Evolutionary conservation across 1,140 invertebrate genomes (phyloP).

Genomic region (Palaemon carinicauda): DNA sequence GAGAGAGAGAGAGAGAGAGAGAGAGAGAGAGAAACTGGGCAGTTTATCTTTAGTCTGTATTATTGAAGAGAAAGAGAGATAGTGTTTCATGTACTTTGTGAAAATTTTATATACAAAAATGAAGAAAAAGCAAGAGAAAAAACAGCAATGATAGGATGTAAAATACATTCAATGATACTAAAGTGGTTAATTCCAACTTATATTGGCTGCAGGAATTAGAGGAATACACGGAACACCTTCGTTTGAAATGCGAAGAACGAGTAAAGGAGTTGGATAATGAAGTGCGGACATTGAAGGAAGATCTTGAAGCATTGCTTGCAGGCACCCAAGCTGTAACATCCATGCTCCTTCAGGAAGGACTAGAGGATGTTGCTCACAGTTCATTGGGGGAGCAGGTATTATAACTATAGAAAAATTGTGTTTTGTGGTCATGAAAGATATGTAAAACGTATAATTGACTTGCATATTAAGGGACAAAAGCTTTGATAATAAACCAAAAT

Average conservation of each 20-base stretch:
- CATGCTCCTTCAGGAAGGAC: conserved; percentile 58
- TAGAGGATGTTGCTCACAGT: conserved; percentile 58
- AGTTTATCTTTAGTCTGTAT: too few species aligned
- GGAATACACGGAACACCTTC: conserved; percentile 63
- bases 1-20: too few species aligned
- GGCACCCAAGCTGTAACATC: conserved; percentile 58
- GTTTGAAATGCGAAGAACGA: conserved; percentile 62
- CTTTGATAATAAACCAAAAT: background rate
- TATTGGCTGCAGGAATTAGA: conserved; percentile 62
- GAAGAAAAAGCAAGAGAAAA: too few species aligned
- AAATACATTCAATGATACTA: too few species aligned
- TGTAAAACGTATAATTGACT: too few species aligned
- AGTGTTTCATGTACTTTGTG: too few species aligned
- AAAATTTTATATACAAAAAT: too few species aligned
- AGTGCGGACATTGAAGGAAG: conserved; percentile 60
- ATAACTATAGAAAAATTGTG: background rate
- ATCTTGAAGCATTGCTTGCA: conserved; percentile 60
- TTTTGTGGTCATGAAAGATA: background rate
- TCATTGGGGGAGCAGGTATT: conserved; percentile 60
- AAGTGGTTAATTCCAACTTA: background rate
- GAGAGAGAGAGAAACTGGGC: too few species aligned
- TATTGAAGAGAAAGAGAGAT: too few species aligned
- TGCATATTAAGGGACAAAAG: too few species aligned
- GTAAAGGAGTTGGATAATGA: conserved; percentile 63
- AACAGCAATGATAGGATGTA: too few species aligned